Conservation (phyloP, 1,140 invertebrate genomes). For the Drosophila elegans region DNA sequence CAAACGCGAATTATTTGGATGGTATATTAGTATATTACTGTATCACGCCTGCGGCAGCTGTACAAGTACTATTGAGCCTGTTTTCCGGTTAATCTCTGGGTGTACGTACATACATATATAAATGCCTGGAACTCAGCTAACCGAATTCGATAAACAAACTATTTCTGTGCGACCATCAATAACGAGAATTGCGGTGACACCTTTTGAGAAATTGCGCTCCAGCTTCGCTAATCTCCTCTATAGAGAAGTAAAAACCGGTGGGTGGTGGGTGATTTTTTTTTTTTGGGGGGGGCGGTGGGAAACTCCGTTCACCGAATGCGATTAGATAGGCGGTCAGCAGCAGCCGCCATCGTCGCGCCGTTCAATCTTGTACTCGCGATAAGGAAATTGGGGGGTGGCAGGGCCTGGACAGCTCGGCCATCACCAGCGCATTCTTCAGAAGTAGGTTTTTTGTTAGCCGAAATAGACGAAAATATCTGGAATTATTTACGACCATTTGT, state of each 20-base stretch:
- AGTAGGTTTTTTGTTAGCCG: constrained; percentile 10
- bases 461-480: constrained; percentile 17
- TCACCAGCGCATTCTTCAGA: constrained; percentile 6
- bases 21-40: neutral
- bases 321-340: constrained; percentile 74
- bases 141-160: constrained; percentile 1
- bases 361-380: constrained; percentile 64
- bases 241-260: neutral
- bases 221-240: constrained; percentile 13
- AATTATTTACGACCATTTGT: constrained; percentile 9
- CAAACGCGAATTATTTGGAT: neutral
- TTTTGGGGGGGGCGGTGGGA: constrained; percentile 19
- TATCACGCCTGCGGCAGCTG: constrained; percentile 13
- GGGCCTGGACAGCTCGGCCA: neutral
- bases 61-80: constrained; percentile 10
- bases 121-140: constrained; percentile 9
- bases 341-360: constrained; percentile 23
- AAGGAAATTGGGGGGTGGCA: constrained; percentile 29
- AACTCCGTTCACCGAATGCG: constrained; percentile 25
- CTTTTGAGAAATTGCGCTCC: constrained; percentile 8
- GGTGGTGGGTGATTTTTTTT: neutral
- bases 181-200: neutral
- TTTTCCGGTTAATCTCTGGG: constrained; percentile 16
- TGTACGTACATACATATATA: constrained; percentile 2
- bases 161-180: constrained; percentile 1